Base-by-base conservation (phyloP, 1,140 invertebrate genomes). In the Pomacea maculata region DNA sequence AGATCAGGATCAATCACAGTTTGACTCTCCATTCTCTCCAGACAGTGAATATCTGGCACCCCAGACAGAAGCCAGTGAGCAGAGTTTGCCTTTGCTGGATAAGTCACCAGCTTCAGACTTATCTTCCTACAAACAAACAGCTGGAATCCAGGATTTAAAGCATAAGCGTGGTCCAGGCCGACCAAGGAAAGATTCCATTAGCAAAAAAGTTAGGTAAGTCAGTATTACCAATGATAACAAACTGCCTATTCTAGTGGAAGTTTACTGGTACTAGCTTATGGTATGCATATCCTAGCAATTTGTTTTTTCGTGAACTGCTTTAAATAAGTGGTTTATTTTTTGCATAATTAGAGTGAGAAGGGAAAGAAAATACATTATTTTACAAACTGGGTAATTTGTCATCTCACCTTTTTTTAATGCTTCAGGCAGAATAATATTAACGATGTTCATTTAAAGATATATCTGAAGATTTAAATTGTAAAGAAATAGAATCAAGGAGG, bases 171-270 rank as follows among this genome's bases (percentile, higher is more conserved):
- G 83, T 21, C 85, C 83, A 34, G 83, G 85, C 17, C 74, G 83
- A 78, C 83, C 85, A 12, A 82, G 85, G 55, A 86, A 86, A 83
- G 85, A 86, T 83, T 82, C 83, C 54, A 68, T 83, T n/a, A 75
- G 64, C 63, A 82, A 78, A 70, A 85, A 79, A 81, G 17, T 75
- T 72, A 81, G 74, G 74, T 81, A 65, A 67, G 72, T 55, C 55
- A 14, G 21, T 75, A n/a, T 55, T n/a, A 45, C 9, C 3, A 45
- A 55, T n/a, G 34, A 45, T 15, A n/a, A 11, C n/a, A 52, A 15
- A 45, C 34, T 75, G 5, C 19, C 5, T 55, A 75, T 55, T 21
- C 61, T 19, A 25, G 17, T 54, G 61, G 21, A 14, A 75, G 29
- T 55, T 75, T 25, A 11, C 5, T 11, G n/a, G 68, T 70, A 45